Base-by-base conservation (phyloP, 64 coral and sea anemone species). In the Anthopleura sola region DNA sequence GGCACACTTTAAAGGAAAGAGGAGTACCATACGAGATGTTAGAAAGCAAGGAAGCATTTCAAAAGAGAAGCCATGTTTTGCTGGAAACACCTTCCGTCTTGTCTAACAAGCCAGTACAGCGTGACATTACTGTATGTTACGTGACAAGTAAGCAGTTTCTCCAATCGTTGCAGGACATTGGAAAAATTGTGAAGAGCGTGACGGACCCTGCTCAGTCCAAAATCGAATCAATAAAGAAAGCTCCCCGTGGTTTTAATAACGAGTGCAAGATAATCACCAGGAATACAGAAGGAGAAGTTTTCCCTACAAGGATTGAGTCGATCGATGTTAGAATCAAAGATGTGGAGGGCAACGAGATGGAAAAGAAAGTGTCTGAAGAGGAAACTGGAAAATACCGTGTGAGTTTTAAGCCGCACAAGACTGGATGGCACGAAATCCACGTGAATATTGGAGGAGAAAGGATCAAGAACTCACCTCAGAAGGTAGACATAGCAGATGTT, bases 121-220 rank as follows among this genome's bases (percentile, higher is more conserved):
- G 68, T 75, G n/a, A 75, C 68, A 36, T 36, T 14, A 75, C 26
- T 13, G 68, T 75, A 32, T n/a, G 20, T 29, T 75, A 75, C 68
- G 34, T 16, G 34, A 29, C n/a, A 29, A 75, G n/a, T n/a, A 10
- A 29, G 14, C 68, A 75, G 29, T 19, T 75, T n/a, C 20, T 36
- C 9, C 68, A 75, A 17, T 29, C 68, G n/a, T 36, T 75, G 3
- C 20, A 36, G n/a, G 8, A 75, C n/a, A 75, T 77, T 13, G 75
- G 75, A 10, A 77, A 77, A 21, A 40, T 77, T 77, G 75, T 77
- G 19, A 36, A 75, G 68, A 75, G 34, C 26, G 68, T 75, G 68
- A 75, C 68, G n/a, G 68, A 75, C 9, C 68, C 68, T 19, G 3
- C 68, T 24, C 34, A 17, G n/a, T 75, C 8, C 17, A 32, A 8